Evolutionary conservation across 2,113 vertebrate species (phyloP).

Genomic region (Gorsachius goisagi): DNA sequence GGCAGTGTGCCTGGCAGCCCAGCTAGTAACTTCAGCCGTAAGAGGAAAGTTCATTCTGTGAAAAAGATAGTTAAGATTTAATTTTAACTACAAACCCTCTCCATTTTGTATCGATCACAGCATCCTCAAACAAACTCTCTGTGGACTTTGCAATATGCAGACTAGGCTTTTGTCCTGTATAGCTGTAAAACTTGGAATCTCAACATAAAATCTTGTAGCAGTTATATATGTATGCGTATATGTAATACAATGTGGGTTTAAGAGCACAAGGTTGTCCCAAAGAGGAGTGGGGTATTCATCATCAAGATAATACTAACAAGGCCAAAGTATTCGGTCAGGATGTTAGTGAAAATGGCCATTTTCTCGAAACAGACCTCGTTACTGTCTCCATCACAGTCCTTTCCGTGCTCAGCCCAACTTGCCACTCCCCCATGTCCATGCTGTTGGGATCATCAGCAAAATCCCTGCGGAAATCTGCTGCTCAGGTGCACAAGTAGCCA

Average conservation of each 20-base stretch:
- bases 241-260: neutral
- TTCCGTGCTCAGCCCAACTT: neutral
- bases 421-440: fast-evolving
- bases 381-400: neutral
- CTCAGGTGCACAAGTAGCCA: neutral
- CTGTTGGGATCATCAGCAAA: neutral
- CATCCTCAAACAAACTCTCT: neutral
- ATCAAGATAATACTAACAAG: no score
- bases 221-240: neutral
- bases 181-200: neutral
- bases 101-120: neutral
- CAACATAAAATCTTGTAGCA: neutral
- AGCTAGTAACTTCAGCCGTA: neutral
- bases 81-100: neutral
- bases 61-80: neutral
- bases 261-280: neutral
- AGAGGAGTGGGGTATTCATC: neutral
- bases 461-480: neutral
- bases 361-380: neutral
- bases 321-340: neutral
- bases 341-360: neutral
- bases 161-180: neutral
- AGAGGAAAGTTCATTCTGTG: neutral
- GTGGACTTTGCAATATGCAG: neutral
- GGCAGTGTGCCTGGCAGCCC: neutral